A percentile compares a stretch with the other conserved stretches of the same genome.
These are phyloP conservation scores for Archegozetes longisetosus DNA, from an alignment of 1,140 invertebrate genomes.

Conservation along the genomic window DNA sequence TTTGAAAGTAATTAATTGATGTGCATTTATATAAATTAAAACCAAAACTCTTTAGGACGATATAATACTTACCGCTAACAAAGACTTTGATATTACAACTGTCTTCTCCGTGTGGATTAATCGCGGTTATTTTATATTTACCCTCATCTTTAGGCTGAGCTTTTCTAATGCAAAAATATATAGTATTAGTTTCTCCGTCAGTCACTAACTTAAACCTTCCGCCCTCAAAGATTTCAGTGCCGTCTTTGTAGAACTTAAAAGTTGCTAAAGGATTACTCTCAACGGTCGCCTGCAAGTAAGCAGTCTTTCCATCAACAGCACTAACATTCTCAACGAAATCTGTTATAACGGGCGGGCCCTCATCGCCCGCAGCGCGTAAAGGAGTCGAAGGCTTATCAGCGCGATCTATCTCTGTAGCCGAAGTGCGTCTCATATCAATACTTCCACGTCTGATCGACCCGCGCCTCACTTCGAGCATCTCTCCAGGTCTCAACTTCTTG, in stretches of 20 bases:
- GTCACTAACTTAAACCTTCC: conserved; percentile 81
- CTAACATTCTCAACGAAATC: conserved; percentile 78
- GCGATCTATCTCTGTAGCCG: conserved; percentile 43
- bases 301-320: conserved; percentile 79
- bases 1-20: too few relatives aligned
- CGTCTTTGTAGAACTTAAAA: conserved; percentile 88
- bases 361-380: conserved; percentile 50
- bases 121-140: conserved; percentile 80
- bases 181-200: conserved; percentile 68
- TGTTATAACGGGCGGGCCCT: conserved; percentile 56
- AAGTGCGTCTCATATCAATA: conserved; percentile 18
- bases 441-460: conserved; percentile 2
- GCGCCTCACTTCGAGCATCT: conserved; percentile 24
- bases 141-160: conserved; percentile 93
- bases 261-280: conserved; percentile 83
- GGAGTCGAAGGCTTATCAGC: conserved; percentile 76
- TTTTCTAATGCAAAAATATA: conserved; percentile 87
- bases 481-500: conserved; percentile 25
- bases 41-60: too few relatives aligned
- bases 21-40: too few relatives aligned
- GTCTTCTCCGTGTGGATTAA: conserved; percentile 84
- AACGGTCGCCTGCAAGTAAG: conserved; percentile 67
- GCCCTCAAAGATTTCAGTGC: conserved; percentile 75
- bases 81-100: conserved; percentile 86
- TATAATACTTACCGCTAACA: conserved; percentile 59